A percentile compares a stretch with the other conserved stretches of the same genome.
Conservation (phyloP, 2,113 vertebrate species). For the Chaetura pelagica region DNA sequence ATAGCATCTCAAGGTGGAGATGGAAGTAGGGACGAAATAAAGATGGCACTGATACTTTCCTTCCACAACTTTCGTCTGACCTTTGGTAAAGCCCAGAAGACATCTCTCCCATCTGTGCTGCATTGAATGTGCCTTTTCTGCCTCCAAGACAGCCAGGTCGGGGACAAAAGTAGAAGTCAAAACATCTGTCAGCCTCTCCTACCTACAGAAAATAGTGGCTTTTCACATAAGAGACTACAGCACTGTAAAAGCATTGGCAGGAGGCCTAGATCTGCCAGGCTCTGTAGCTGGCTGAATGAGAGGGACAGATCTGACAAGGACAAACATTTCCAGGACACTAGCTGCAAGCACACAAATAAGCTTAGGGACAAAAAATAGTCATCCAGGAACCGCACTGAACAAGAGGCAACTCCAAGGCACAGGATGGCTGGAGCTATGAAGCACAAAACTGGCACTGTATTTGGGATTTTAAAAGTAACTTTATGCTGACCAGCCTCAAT, state of each 20-base stretch:
- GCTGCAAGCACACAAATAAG: constrained; percentile 1
- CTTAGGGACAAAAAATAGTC: not conserved
- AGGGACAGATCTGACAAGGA: constrained; percentile 48
- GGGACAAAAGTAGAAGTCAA: constrained; percentile 13
- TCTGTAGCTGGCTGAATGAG: not conserved
- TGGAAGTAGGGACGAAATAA: not conserved
- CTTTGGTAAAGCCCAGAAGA: constrained; percentile 1
- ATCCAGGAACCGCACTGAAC: not conserved
- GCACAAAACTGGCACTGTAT: not conserved
- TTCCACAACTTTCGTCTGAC: not conserved
- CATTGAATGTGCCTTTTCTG: not conserved
- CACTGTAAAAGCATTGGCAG: not conserved
- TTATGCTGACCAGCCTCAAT: not conserved
- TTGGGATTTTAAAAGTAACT: constrained; percentile 19
- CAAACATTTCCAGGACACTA: constrained; percentile 24
- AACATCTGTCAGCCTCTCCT: constrained; percentile 41
- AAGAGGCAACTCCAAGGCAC: not conserved
- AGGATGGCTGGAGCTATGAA: not conserved
- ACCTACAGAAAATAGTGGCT: not conserved
- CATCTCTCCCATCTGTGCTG: not conserved
- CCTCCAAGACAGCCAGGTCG: not conserved
- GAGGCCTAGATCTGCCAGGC: constrained; percentile 42
- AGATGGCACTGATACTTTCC: not conserved
- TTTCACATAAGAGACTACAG: constrained; percentile 40
- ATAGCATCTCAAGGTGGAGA: not conserved